Percentiles rank a stretch among this genome's conserved stretches.
Evolutionary conservation across 2,888 invertebrate species (phyloP).

Genomic region (Dryocosmus kuriphilus): DNA sequence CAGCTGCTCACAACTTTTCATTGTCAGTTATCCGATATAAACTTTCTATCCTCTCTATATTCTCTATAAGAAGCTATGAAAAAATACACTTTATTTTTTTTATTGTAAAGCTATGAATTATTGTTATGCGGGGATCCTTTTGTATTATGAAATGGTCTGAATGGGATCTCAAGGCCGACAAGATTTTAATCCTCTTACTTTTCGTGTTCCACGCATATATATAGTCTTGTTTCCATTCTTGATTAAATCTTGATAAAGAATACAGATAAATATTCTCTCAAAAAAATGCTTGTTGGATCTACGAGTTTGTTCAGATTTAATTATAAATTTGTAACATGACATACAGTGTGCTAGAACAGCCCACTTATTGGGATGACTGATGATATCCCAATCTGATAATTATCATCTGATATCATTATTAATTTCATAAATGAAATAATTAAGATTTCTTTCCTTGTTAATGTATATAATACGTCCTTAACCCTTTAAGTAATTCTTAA

Average conservation of each 20-base stretch:
- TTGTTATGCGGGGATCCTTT: neutral
- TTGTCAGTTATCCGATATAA: neutral
- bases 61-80: neutral
- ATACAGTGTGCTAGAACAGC: neutral
- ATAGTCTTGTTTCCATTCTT: neutral
- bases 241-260: neutral
- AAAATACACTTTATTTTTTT: no score
- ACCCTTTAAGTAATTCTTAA: neutral
- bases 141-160: neutral
- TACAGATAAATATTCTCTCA: neutral
- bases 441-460: slow-evolving; percentile 4
- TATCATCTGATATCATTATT: no score
- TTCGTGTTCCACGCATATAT: neutral
- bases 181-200: neutral
- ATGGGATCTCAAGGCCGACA: slow-evolving; percentile 6
- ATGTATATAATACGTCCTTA: neutral
- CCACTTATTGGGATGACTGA: neutral
- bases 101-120: neutral
- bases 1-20: neutral
- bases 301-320: neutral
- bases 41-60: slow-evolving; percentile 17
- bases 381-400: no score
- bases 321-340: neutral
- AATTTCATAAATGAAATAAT: no score
- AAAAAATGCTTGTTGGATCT: neutral